Evolutionary conservation across 2,888 invertebrate species (phyloP).

Genomic region (Athalia rosae): DNA sequence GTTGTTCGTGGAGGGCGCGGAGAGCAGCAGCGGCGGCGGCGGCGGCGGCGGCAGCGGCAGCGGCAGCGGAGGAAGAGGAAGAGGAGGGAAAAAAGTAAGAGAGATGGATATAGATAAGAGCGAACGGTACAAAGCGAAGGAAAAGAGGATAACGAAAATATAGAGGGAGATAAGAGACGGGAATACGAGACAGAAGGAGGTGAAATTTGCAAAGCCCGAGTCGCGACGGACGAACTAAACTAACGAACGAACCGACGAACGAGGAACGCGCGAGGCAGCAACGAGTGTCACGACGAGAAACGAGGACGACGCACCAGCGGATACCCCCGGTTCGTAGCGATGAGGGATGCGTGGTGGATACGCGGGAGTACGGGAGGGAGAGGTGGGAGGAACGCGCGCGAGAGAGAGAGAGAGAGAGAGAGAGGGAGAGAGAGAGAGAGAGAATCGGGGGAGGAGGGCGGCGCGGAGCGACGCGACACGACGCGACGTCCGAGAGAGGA

Average conservation of each 20-base stretch:
- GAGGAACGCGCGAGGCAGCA: neutral
- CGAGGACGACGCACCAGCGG: neutral
- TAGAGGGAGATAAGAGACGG: constrained; percentile 55
- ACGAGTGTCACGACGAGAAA: neutral
- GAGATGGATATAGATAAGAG: constrained; percentile 38
- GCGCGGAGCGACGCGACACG: no score
- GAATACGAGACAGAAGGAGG: constrained; percentile 58
- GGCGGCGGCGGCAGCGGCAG: constrained; percentile 10
- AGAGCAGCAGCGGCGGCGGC: neutral
- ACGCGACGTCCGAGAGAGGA: no score
- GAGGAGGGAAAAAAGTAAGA: constrained; percentile 47
- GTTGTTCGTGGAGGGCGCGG: constrained; percentile 50
- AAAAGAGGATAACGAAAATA: constrained; percentile 48
- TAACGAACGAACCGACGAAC: constrained; percentile 51
- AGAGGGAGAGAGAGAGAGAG: constrained; percentile 47
- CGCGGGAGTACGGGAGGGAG: neutral
- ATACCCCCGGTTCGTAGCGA: no score
- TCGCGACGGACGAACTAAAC: constrained; percentile 28
- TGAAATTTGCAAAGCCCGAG: constrained; percentile 54
- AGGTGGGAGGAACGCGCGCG: neutral
- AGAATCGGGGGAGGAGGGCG: neutral
- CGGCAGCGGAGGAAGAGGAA: constrained; percentile 51
- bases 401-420: constrained; percentile 45
- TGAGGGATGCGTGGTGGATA: no score
- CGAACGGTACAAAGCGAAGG: constrained; percentile 2